phyloP scores from a whole-genome alignment of 2,113 vertebrate species.

The Pseudonaja textilis region DNA sequence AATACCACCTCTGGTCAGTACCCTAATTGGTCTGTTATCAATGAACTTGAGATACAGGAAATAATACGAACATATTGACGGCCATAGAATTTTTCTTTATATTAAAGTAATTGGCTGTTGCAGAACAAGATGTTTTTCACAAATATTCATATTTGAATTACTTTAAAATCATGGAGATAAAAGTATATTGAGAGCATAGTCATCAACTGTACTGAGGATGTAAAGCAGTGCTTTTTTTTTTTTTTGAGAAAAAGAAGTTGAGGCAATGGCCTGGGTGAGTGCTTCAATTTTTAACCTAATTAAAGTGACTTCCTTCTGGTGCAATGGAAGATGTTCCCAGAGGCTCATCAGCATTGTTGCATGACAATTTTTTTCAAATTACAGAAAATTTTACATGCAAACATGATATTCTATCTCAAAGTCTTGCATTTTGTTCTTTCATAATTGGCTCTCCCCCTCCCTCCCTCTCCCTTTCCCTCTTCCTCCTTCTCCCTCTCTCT shows the following conservation, averaged over 20 bases:
- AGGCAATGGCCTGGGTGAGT: constrained; percentile 2
- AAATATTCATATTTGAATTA: constrained; percentile 9
- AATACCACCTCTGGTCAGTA: not conserved
- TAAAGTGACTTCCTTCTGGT: constrained; percentile 11
- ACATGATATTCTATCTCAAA: not conserved
- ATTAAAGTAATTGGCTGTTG: not conserved
- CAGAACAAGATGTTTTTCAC: not conserved
- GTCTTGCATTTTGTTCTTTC: not conserved
- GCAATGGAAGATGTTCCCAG: constrained; percentile 4
- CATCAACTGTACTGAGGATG: not conserved
- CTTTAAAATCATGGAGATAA: constrained; percentile 14
- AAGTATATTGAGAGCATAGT: constrained; percentile 8
- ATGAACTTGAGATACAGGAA: not conserved
- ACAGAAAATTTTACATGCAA: constrained; percentile 1
- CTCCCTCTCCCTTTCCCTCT: no score
- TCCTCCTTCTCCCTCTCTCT: no score
- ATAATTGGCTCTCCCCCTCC: not conserved
- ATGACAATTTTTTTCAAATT: constrained; percentile 24
- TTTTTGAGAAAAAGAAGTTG: not conserved
- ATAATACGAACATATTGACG: not conserved
- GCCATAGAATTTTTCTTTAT: not conserved
- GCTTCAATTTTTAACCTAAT: constrained; percentile 21
- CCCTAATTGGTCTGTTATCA: not conserved
- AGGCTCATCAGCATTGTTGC: not conserved
- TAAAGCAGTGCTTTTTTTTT: not conserved